A percentile compares a stretch with the other conserved stretches of the same genome.
These are phyloP conservation scores for Drosophila sulfurigaster DNA, from an alignment of 1,140 invertebrate species.

Conservation along the genomic window DNA sequence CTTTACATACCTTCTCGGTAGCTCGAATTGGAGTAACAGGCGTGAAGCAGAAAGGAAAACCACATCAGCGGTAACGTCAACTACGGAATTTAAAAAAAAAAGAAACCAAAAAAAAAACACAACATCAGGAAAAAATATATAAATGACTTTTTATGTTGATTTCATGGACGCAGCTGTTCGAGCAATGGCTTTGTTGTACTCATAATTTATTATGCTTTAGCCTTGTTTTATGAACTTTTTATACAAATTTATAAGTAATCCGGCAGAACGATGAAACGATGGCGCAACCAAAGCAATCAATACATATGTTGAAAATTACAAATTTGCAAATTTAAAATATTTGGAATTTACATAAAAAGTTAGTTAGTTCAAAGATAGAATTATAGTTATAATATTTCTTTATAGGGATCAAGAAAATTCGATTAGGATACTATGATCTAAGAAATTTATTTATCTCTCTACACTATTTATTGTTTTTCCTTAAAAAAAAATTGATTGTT, in stretches of 20 bases:
- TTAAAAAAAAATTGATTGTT: too few species aligned
- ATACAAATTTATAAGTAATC: slow-evolving; percentile 73
- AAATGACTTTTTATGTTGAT: slow-evolving; percentile 82
- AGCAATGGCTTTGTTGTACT: slow-evolving; percentile 38
- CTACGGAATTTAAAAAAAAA: slow-evolving; percentile 37
- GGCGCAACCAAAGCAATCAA: slow-evolving; percentile 4
- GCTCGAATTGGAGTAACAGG: slow-evolving; percentile 53
- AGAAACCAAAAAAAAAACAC: slow-evolving; percentile 20
- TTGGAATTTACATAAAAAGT: too few species aligned
- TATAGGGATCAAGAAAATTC: too few species aligned
- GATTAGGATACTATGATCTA: too few species aligned
- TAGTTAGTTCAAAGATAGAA: too few species aligned
- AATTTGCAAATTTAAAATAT: not conserved
- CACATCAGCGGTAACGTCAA: slow-evolving; percentile 38
- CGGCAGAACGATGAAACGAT: slow-evolving; percentile 7
- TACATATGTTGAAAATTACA: slow-evolving; percentile 6
- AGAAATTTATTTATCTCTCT: too few species aligned
- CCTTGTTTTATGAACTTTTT: slow-evolving; percentile 77
- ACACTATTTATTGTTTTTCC: too few species aligned
- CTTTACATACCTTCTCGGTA: slow-evolving; percentile 71
- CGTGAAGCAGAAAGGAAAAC: slow-evolving; percentile 61
- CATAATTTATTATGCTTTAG: slow-evolving; percentile 74
- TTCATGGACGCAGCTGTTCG: slow-evolving; percentile 76
- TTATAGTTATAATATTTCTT: too few species aligned
- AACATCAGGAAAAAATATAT: slow-evolving; percentile 56